Percentiles rank a stretch among this genome's conserved stretches.
These are phyloP conservation scores for Siniperca obscura DNA, from an alignment of 2,797 vertebrate species.

Conservation along the genomic window DNA sequence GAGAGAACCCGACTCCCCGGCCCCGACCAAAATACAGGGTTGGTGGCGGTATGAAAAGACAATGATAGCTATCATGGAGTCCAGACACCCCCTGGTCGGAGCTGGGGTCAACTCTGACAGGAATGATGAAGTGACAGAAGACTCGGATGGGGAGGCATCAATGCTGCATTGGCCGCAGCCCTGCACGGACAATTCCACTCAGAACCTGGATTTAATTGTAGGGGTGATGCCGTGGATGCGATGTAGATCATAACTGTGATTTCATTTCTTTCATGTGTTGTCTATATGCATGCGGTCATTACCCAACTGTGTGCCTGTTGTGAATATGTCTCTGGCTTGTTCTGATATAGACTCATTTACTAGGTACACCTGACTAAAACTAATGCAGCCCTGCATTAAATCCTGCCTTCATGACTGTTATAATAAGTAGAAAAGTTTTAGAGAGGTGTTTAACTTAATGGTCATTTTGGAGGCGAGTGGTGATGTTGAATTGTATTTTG, in stretches of 20 bases:
- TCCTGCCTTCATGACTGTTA: rapidly evolving
- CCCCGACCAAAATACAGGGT: slow-evolving; percentile 71
- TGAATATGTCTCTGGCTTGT: not conserved
- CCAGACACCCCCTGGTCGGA: slow-evolving; percentile 63
- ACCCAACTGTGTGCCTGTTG: not conserved
- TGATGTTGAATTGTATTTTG: not conserved
- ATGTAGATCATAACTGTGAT: slow-evolving; percentile 11
- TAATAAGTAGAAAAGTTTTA: not conserved
- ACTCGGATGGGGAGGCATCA: slow-evolving; percentile 68
- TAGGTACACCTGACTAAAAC: not conserved
- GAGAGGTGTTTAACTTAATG: not conserved
- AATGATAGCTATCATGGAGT: slow-evolving; percentile 78
- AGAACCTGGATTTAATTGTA: slow-evolving; percentile 78
- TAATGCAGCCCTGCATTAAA: not conserved
- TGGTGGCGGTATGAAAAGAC: slow-evolving; percentile 78
- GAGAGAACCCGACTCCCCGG: slow-evolving; percentile 51
- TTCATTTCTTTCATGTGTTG: slow-evolving; percentile 16
- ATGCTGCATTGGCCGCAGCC: slow-evolving; percentile 67
- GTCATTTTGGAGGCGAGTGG: not conserved
- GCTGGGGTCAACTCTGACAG: slow-evolving; percentile 59
- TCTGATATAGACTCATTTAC: not conserved
- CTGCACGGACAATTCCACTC: slow-evolving; percentile 50
- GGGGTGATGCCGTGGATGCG: slow-evolving; percentile 41
- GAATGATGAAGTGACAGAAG: slow-evolving; percentile 67
- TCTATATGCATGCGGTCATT: slow-evolving; percentile 39